Conservation (phyloP, 2,113 vertebrate species). For the Albula goreensis region DNA sequence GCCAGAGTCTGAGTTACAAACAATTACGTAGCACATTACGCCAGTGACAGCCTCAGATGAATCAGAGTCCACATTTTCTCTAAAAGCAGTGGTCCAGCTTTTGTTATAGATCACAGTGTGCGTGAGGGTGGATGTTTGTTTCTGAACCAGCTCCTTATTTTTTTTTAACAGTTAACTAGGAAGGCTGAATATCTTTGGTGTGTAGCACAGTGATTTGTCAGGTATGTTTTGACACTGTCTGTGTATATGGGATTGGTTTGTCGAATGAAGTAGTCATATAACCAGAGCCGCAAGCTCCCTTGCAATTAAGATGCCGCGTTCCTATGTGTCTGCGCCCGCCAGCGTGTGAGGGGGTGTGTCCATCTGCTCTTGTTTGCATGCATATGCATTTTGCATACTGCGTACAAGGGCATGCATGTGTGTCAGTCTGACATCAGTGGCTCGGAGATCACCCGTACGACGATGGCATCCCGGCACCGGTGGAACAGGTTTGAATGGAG, state of each 20-base stretch:
- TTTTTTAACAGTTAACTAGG: too few species aligned
- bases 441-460: neutral
- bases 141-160: neutral
- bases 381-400: neutral
- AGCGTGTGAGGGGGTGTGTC: neutral
- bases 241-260: too few species aligned
- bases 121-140: neutral
- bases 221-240: too few species aligned
- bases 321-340: too few species aligned
- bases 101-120: neutral
- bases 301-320: too few species aligned
- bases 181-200: too few species aligned
- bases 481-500: slow-evolving; percentile 58
- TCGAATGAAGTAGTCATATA: too few species aligned
- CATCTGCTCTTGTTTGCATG: neutral
- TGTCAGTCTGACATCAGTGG: neutral
- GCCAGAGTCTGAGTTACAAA: neutral
- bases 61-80: neutral
- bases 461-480: slow-evolving; percentile 20
- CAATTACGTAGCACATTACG: too few species aligned
- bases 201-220: too few species aligned
- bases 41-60: neutral
- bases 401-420: neutral
- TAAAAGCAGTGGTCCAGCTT: neutral
- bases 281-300: too few species aligned